Evolutionary conservation across 2,888 invertebrate genomes (phyloP).

Genomic region (Nomada goodeniana): DNA sequence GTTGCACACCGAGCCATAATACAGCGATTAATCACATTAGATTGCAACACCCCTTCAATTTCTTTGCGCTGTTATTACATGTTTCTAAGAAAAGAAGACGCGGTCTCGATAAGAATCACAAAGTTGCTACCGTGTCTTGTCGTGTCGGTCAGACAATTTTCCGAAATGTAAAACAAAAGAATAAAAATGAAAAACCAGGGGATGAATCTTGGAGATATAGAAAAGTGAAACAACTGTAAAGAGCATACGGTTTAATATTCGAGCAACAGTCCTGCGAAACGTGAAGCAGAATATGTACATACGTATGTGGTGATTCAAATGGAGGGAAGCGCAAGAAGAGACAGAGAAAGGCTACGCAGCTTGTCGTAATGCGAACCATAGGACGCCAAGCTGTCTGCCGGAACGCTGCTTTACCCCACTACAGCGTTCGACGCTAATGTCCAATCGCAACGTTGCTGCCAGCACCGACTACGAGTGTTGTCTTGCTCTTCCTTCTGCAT

Average conservation of each 20-base stretch:
- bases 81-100: no score
- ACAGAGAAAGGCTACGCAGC: constrained; percentile 74
- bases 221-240: background rate
- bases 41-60: constrained; percentile 5
- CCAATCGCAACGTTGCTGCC: constrained; percentile 52
- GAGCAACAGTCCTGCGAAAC: constrained; percentile 8
- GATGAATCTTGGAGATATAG: constrained; percentile 4
- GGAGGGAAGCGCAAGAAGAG: constrained; percentile 67
- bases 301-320: constrained; percentile 21
- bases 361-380: constrained; percentile 80
- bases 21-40: constrained; percentile 39
- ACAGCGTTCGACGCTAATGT: constrained; percentile 55
- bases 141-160: no score
- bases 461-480: constrained; percentile 30
- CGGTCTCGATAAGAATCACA: no score
- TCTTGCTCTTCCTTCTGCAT: constrained; percentile 27
- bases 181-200: background rate
- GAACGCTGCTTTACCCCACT: constrained; percentile 74
- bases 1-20: constrained; percentile 17
- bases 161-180: background rate
- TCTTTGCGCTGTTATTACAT: no score
- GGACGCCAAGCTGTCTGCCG: constrained; percentile 85
- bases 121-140: no score
- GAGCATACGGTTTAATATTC: constrained; percentile 15
- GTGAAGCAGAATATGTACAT: constrained; percentile 14